A percentile compares a stretch with the other conserved stretches of the same genome.
Evolutionary conservation across 2,797 vertebrate genomes (phyloP).

Genomic region (Rhabdophis nuchalis): DNA sequence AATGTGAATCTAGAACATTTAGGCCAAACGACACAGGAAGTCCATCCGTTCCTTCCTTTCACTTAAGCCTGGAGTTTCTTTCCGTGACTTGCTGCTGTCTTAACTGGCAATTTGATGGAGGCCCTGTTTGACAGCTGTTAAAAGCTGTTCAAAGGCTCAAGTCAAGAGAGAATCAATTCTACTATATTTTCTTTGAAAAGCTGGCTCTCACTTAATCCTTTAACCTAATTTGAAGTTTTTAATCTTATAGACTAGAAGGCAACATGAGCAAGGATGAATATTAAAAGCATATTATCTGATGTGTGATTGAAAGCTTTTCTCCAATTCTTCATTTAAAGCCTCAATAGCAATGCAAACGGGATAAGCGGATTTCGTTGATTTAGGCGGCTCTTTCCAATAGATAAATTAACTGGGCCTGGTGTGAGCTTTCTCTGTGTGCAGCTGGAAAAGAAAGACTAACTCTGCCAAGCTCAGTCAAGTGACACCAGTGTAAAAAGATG

Average conservation of each 20-base stretch:
- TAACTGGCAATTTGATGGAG: background rate
- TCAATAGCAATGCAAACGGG: conserved; percentile 38
- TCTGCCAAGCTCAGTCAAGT: conserved; percentile 13
- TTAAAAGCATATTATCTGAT: conserved; percentile 4
- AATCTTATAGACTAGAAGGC: background rate
- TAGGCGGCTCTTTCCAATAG: conserved; percentile 29
- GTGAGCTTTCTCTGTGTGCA: background rate
- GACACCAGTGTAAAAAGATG: background rate
- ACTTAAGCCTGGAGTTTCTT: background rate
- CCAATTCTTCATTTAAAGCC: conserved; percentile 30
- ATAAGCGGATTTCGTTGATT: conserved; percentile 32
- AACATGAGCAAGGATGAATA: background rate
- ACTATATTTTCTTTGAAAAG: background rate
- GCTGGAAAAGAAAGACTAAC: conserved; percentile 15
- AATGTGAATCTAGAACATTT: background rate
- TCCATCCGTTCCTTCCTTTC: background rate
- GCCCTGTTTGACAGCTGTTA: background rate
- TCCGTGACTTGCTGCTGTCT: background rate
- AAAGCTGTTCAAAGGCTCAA: background rate
- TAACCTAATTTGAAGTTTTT: conserved; percentile 34
- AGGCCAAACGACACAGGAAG: background rate
- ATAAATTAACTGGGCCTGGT: conserved; percentile 29
- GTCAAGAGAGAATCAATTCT: background rate
- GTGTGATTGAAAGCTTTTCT: conserved; percentile 7
- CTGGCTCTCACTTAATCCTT: conserved; percentile 24